Conservation (phyloP, 1,140 invertebrate species). For the Conus betulinus region DNA sequence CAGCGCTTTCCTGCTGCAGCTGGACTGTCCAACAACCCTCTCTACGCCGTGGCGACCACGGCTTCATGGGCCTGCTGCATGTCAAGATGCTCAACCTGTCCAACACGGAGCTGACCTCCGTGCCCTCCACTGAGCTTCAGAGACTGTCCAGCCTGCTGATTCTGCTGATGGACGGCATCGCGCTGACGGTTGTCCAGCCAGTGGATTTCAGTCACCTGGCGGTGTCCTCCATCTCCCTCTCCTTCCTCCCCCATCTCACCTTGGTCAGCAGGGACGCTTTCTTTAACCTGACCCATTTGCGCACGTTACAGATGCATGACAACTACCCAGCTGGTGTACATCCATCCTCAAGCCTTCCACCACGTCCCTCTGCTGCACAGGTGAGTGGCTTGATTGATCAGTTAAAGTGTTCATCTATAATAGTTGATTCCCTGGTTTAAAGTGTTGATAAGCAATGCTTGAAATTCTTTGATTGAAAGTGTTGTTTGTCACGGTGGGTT, state of each 20-base stretch:
- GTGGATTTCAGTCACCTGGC: conserved; percentile 40
- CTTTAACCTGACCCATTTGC: conserved; percentile 71
- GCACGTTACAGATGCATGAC: conserved; percentile 71
- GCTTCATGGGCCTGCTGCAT: conserved; percentile 56
- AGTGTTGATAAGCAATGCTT: too few species aligned
- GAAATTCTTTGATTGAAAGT: too few species aligned
- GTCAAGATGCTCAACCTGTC: conserved; percentile 61
- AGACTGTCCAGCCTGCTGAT: conserved; percentile 56
- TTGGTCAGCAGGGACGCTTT: conserved; percentile 75
- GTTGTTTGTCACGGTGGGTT: too few species aligned
- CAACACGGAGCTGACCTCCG: conserved; percentile 46
- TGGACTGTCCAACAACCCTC: conserved; percentile 63
- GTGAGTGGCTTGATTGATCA: too few species aligned
- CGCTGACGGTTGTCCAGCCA: conserved; percentile 61
- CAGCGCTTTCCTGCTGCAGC: conserved; percentile 55
- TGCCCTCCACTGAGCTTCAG: conserved; percentile 46
- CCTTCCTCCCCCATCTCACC: conserved; percentile 70
- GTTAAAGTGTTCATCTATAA: too few species aligned
- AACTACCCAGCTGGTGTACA: conserved; percentile 72
- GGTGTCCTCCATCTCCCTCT: conserved; percentile 70
- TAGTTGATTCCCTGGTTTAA: too few species aligned
- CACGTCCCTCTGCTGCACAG: conserved; percentile 69
- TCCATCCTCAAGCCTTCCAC: conserved; percentile 73
- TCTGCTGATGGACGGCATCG: conserved; percentile 64
- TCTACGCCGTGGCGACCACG: conserved; percentile 51